Base-by-base conservation (phyloP, 2,113 vertebrate genomes). In the Polypterus senegalus region DNA sequence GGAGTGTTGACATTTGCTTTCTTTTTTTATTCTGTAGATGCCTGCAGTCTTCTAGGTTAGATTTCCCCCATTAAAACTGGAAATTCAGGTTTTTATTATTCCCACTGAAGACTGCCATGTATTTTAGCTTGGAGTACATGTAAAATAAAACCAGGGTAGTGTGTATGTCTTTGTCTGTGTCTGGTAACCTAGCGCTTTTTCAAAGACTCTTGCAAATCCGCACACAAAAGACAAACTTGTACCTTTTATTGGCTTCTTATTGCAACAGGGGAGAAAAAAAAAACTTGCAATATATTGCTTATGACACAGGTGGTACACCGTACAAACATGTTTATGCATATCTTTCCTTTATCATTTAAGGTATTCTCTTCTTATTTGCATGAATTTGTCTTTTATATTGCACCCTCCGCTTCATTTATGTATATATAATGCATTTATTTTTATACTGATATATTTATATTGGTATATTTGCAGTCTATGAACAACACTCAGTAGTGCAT, bases 71-170 rank as follows among this genome's bases (percentile, higher is more conserved):
- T 60, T 64, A 27, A 66, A 87, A 76, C 70, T 77, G 74, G 81
- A 81, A 79, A 71, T 60, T 74, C 79, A 67, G 68, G 66, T 79
- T 88, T 27, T 65, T 61, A n/a, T 5, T 60, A 8, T 65, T 63
- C 48, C 57, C 59, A 47, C 48, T 46, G 55, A 54, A 65, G 48
- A 57, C 7, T 45, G 52, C 11, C 62, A 9, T 61, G 9, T 45
- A 62, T 49, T 57, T 53, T 47, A 64, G 72, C 76, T 70, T 69
- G 69, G 9, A 71, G 63, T 70, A 68, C 74, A 68, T 83, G 71
- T 71, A 81, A 78, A 80, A 71, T 67, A 68, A 79, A 77, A 76
- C 64, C 59, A 68, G 1, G 69, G 80, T 9, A 56, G 52, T 74
- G 65, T 73, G 72, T 60, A 3, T 62, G 4, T 71, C 73, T 82